These are phyloP conservation scores for Chrysomela aeneicollis DNA, from an alignment of 2,888 invertebrate species.

Conservation along the genomic window DNA sequence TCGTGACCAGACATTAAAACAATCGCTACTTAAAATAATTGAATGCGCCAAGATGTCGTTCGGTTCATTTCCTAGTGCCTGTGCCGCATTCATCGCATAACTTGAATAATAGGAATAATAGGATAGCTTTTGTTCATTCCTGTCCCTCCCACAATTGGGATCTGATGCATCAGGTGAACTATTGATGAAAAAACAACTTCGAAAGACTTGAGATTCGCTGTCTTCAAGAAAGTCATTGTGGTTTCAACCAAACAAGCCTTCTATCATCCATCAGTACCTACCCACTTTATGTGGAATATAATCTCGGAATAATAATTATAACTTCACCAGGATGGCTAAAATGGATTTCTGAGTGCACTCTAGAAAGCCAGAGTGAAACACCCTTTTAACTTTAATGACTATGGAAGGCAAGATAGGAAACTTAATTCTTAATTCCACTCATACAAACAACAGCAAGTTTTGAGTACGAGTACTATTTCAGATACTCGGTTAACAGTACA, in stretches of 20 bases:
- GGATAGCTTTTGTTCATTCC: conserved; percentile 6
- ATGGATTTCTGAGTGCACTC: conserved; percentile 16
- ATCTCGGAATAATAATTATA: conserved; percentile 4
- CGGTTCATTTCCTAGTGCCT: conserved; percentile 28
- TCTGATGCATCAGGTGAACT: too few species aligned
- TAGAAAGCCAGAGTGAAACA: conserved; percentile 16
- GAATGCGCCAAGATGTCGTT: conserved; percentile 38
- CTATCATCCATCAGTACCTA: too few species aligned
- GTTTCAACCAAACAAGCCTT: too few species aligned
- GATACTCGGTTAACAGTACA: background rate
- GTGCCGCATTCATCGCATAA: conserved; percentile 32
- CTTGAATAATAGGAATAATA: conserved; percentile 30
- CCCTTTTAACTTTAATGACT: conserved; percentile 25
- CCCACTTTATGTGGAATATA: too few species aligned
- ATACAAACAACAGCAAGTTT: background rate
- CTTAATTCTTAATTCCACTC: background rate
- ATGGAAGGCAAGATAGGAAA: conserved; percentile 13
- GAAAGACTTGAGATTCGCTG: too few species aligned
- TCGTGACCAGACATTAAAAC: conserved; percentile 37
- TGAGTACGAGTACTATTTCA: background rate
- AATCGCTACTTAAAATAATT: conserved; percentile 38
- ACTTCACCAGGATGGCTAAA: background rate
- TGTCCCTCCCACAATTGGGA: too few species aligned
- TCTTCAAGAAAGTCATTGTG: too few species aligned
- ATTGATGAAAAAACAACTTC: too few species aligned